Conservation (phyloP, 2,113 vertebrate species). For the Anolis sagrei region DNA sequence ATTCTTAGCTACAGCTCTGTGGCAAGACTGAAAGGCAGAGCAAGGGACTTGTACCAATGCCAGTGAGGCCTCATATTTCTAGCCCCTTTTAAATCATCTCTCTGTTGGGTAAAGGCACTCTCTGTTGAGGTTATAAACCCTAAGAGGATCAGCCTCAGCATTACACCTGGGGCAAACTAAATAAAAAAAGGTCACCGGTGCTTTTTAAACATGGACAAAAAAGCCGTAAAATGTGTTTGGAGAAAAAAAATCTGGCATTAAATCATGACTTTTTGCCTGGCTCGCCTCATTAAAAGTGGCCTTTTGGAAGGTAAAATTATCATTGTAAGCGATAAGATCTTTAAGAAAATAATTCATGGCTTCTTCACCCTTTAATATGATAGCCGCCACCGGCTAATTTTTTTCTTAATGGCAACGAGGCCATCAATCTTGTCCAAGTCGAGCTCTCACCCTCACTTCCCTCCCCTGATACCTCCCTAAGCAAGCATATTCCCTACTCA, state of each 20-base stretch:
- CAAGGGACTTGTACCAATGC: not conserved
- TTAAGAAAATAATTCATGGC: conserved; percentile 92
- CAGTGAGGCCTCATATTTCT: conserved; percentile 60
- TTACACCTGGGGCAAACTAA: conserved; percentile 84
- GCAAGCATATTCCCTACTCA: not conserved
- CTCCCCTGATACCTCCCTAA: conserved; percentile 46
- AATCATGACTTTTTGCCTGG: conserved; percentile 89
- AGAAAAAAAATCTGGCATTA: conserved; percentile 84
- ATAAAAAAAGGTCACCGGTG: conserved; percentile 85
- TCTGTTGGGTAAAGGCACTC: conserved; percentile 71
- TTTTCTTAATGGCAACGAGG: conserved; percentile 88
- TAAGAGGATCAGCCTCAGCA: conserved; percentile 79
- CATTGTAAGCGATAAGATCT: conserved; percentile 91
- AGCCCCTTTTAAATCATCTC: conserved; percentile 71
- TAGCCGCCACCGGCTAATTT: conserved; percentile 89
- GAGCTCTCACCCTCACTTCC: conserved; percentile 65
- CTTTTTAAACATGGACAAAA: conserved; percentile 88
- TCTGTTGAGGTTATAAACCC: conserved; percentile 79
- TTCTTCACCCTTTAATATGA: conserved; percentile 91
- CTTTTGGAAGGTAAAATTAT: conserved; percentile 92
- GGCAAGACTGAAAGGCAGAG: conserved; percentile 12
- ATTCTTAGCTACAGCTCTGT: not conserved
- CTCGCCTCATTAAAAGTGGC: conserved; percentile 91
- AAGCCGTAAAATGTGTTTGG: conserved; percentile 86
- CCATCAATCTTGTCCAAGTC: conserved; percentile 84